Evolutionary conservation across 2,888 invertebrate genomes (phyloP).

Genomic region (Alitta virens): DNA sequence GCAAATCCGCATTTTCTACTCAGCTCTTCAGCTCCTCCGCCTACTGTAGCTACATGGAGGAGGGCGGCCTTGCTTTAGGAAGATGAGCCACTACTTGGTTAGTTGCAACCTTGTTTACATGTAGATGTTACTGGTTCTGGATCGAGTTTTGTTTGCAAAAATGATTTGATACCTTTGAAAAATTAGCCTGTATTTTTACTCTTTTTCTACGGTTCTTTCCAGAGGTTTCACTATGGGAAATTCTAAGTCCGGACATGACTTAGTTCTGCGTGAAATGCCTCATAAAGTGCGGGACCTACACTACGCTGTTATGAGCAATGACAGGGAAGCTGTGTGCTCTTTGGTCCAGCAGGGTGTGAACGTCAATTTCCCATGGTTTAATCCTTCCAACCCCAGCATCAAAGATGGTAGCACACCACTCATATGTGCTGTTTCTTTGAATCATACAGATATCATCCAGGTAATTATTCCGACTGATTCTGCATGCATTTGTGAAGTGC

Average conservation of each 20-base stretch:
- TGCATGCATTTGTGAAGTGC: too few relatives aligned
- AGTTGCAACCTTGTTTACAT: too few relatives aligned
- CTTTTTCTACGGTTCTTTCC: not conserved
- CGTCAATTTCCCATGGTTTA: constrained; percentile 57
- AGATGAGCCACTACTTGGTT: too few relatives aligned
- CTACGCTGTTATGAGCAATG: constrained; percentile 57
- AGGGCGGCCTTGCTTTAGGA: too few relatives aligned
- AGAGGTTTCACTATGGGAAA: constrained; percentile 43
- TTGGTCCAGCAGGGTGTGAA: constrained; percentile 52
- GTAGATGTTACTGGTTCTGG: too few relatives aligned
- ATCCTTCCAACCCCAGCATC: constrained; percentile 56
- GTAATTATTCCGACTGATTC: constrained; percentile 37
- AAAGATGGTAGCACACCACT: constrained; percentile 58
- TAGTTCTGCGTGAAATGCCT: constrained; percentile 52
- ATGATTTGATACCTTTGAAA: too few relatives aligned
- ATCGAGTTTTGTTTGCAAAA: too few relatives aligned
- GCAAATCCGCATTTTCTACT: too few relatives aligned
- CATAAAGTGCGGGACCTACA: constrained; percentile 54
- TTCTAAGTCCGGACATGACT: constrained; percentile 43
- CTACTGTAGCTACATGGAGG: too few relatives aligned
- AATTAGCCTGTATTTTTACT: too few relatives aligned
- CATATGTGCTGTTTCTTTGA: constrained; percentile 57
- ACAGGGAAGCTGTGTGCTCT: constrained; percentile 45
- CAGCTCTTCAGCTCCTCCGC: too few relatives aligned
- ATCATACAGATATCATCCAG: constrained; percentile 56